Conservation (phyloP, 2,797 vertebrate species). For the Falco peregrinus region DNA sequence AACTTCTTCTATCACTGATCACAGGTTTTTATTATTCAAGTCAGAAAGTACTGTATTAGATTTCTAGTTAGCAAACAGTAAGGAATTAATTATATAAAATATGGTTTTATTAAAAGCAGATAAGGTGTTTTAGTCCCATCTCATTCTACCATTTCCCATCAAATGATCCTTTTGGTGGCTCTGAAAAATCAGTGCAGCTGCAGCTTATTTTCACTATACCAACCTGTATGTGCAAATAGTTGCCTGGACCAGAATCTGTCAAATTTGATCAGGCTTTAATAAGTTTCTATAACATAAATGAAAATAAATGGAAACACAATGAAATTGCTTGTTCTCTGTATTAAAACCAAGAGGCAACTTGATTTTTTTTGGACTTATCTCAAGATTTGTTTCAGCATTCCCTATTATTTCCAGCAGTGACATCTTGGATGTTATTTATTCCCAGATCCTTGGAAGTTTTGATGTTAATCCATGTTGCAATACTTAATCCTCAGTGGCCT, state of each 20-base stretch:
- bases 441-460: background rate
- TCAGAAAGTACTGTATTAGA: background rate
- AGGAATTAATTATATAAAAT: background rate
- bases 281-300: background rate
- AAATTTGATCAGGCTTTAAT: background rate
- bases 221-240: background rate
- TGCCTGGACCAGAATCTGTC: background rate
- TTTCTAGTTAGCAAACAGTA: background rate
- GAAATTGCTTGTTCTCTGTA: background rate
- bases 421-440: background rate
- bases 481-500: background rate
- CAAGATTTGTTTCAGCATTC: background rate
- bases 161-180: background rate
- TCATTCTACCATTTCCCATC: background rate
- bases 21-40: background rate
- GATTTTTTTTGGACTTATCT: background rate
- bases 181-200: background rate
- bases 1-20: background rate
- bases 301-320: background rate
- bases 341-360: background rate
- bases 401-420: background rate
- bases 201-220: background rate
- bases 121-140: background rate
- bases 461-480: background rate
- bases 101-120: background rate